Evolutionary conservation across 2,797 vertebrate species (phyloP).

Genomic region (Tadarida brasiliensis): DNA sequence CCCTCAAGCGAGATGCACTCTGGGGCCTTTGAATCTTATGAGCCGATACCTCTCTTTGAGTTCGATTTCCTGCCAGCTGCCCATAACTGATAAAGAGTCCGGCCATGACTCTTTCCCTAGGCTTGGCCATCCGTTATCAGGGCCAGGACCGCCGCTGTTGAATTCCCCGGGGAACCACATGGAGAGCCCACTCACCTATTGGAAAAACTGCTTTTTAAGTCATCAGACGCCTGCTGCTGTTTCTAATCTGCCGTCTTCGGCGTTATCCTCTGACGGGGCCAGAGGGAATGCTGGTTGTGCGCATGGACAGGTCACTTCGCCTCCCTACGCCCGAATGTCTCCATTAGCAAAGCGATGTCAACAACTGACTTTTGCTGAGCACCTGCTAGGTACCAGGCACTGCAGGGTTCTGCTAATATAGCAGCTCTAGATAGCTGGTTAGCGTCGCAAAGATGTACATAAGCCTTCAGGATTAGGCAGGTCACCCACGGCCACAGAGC

Average conservation of each 20-base stretch:
- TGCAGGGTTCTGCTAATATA: accelerated
- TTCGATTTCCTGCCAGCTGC: background rate
- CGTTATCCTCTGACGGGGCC: background rate
- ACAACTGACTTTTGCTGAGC: background rate
- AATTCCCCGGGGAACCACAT: background rate
- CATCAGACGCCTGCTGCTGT: background rate
- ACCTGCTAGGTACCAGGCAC: background rate
- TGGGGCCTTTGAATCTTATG: background rate
- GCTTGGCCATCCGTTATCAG: background rate
- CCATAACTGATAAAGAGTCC: background rate
- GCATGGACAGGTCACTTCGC: no score
- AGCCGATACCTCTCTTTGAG: background rate
- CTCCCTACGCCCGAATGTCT: background rate
- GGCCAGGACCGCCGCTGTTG: background rate
- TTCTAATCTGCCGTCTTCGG: background rate
- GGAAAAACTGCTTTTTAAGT: background rate
- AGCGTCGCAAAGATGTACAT: background rate
- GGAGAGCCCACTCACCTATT: background rate
- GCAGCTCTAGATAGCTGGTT: background rate
- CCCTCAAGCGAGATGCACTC: no score
- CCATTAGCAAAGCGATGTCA: background rate
- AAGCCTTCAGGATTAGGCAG: background rate
- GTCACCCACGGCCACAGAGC: background rate
- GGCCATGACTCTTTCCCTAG: background rate
- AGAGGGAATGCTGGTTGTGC: background rate